phyloP scores from a whole-genome alignment of 2,888 invertebrate species.

The Cetonia aurata region DNA sequence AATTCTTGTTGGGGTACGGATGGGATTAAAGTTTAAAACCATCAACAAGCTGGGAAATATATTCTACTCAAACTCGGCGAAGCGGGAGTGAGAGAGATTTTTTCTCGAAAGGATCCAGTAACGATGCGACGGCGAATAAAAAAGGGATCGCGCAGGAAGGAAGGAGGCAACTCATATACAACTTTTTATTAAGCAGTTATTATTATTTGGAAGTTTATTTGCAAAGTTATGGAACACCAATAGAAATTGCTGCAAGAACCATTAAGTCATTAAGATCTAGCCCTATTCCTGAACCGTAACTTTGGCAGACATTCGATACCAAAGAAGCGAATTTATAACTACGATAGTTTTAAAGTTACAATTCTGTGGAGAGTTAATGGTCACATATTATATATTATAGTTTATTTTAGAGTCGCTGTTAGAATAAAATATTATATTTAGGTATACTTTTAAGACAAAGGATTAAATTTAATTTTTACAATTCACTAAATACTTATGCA shows the following conservation, averaged over 20 bases:
- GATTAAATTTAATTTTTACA: too few species aligned
- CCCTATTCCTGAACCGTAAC: slow-evolving; percentile 9
- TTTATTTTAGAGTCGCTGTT: too few species aligned
- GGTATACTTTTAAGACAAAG: too few species aligned
- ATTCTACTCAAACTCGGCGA: too few species aligned
- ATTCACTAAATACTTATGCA: too few species aligned
- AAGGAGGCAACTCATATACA: slow-evolving; percentile 8
- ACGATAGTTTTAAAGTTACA: slow-evolving; percentile 16
- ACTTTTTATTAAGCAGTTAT: slow-evolving; percentile 20
- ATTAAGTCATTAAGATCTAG: slow-evolving; percentile 17
- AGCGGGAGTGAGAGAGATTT: too few species aligned
- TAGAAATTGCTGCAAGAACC: slow-evolving; percentile 25
- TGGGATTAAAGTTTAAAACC: too few species aligned
- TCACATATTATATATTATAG: not conserved
- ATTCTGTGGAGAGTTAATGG: not conserved
- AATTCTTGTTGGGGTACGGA: too few species aligned
- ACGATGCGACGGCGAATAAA: not conserved
- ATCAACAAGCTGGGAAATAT: too few species aligned
- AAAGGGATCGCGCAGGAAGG: not conserved
- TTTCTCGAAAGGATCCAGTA: too few species aligned
- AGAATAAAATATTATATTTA: too few species aligned
- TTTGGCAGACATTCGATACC: slow-evolving; percentile 16
- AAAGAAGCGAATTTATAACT: slow-evolving; percentile 8
- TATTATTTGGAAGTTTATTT: slow-evolving; percentile 29
- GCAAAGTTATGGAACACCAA: slow-evolving; percentile 10